Percentiles rank a stretch among this genome's conserved stretches.
These are phyloP conservation scores for Turritopsis dohrnii DNA, from an alignment of 30 jellyfish, hydroid and myxozoan genomes.

Conservation along the genomic window DNA sequence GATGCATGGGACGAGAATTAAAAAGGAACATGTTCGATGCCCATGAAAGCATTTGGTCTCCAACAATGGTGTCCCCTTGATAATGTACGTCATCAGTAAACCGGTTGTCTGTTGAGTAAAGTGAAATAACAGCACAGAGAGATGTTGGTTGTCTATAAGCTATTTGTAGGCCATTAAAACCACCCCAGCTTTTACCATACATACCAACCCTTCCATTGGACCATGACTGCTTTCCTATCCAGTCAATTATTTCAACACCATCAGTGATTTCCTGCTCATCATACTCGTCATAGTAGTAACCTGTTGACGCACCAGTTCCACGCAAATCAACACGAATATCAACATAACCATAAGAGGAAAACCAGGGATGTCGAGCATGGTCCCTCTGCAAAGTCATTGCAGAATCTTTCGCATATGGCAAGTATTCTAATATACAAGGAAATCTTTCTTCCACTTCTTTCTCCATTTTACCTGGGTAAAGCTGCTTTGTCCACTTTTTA, in stretches of 20 bases:
- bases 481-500: slow-evolving; percentile 6
- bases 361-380: slow-evolving; percentile 40
- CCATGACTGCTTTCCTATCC: slow-evolving; percentile 41
- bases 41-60: slow-evolving; percentile 33
- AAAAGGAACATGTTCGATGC: slow-evolving; percentile 27
- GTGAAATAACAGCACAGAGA: slow-evolving; percentile 32
- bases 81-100: slow-evolving; percentile 40
- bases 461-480: slow-evolving; percentile 8
- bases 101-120: slow-evolving; percentile 42
- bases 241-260: slow-evolving; percentile 33
- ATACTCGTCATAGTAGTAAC: slow-evolving; percentile 34
- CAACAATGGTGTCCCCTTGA: slow-evolving; percentile 41
- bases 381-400: slow-evolving; percentile 31
- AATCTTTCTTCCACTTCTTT: not conserved
- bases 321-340: slow-evolving; percentile 42
- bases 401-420: slow-evolving; percentile 34
- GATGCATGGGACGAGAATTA: slow-evolving; percentile 44
- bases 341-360: slow-evolving; percentile 45
- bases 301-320: slow-evolving; percentile 47
- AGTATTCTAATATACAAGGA: slow-evolving; percentile 35
- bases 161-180: slow-evolving; percentile 49
- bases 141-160: slow-evolving; percentile 48
- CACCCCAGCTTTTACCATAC: slow-evolving; percentile 64
- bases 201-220: slow-evolving; percentile 47
- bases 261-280: slow-evolving; percentile 29